These are phyloP conservation scores for Trissonchulus latispiculum DNA, from an alignment of 2,888 invertebrate species.

Conservation along the genomic window DNA sequence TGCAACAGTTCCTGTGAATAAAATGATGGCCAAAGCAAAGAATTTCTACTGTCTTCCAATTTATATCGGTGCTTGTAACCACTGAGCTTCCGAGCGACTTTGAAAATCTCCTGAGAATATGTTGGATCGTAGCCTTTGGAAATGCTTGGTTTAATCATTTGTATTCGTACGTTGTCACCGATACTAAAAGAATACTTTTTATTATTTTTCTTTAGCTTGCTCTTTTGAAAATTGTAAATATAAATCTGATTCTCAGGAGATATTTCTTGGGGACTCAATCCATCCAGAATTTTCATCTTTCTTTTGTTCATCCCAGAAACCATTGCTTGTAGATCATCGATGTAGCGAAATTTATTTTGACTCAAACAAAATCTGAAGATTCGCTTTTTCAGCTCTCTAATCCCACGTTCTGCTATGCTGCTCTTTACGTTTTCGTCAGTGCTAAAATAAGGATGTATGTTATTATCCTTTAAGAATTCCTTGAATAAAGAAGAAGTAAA, in stretches of 20 bases:
- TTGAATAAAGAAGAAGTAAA: background rate
- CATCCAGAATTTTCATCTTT: too few species aligned
- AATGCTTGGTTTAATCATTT: too few species aligned
- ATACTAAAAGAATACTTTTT: background rate
- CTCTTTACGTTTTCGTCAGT: slow-evolving; percentile 3
- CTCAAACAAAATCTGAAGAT: too few species aligned
- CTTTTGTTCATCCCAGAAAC: too few species aligned
- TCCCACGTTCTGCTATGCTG: background rate
- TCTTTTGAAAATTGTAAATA: background rate
- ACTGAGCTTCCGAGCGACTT: background rate
- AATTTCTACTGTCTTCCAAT: background rate
- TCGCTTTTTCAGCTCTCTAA: background rate
- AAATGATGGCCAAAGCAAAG: background rate
- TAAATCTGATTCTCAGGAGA: background rate
- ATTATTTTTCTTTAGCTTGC: background rate
- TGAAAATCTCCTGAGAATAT: too few species aligned
- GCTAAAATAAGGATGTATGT: too few species aligned
- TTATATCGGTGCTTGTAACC: background rate
- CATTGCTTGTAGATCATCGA: background rate
- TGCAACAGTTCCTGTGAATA: background rate
- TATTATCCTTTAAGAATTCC: too few species aligned
- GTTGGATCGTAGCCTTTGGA: too few species aligned
- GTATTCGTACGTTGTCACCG: background rate
- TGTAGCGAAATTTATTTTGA: too few species aligned
- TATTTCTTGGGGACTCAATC: background rate